Evolutionary conservation across 2,113 vertebrate genomes (phyloP), one percentile per base, ranked within the genome.

Genomic region (Zosterops pallidus): DNA sequence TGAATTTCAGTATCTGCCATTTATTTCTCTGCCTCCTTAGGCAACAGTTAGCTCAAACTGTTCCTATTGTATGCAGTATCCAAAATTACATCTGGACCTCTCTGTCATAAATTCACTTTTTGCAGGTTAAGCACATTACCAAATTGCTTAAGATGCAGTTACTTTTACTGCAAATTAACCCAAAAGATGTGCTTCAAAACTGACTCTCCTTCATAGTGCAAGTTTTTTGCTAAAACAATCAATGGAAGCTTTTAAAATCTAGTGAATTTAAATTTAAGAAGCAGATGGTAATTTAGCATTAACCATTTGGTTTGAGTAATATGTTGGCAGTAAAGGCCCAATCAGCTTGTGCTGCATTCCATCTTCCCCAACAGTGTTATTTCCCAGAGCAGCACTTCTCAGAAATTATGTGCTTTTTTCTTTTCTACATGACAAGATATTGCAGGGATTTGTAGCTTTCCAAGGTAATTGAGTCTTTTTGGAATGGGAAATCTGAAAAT

Each of bases 221-320:
- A 87, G 46, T 76, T 95, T 72, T 95, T 92, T 63, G 55, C 92
- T 93, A 56, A 95, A 92, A 95, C 85, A 91, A 93, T 94, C 91
- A 91, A 74, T 97, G 84, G 74, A 90, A 96, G 87, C 90, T 88
- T 97, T 96, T 96, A 88, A 93, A 96, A 88, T 96, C 78, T 77
- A 79, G 82, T 83, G 79, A 47, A 72, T 92, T 37, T 95, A 76
- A 91, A 59, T 94, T 91, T 94, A 94, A 93, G 95, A 80, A 94
- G 85, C 96, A 97, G 95, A 95, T 96, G 95, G 94, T 75, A 96
- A 96, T 96, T 95, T 95, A 93, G 82, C 90, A 92, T 87, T 90
- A 96, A 86, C 94, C 95, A 94, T 96, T 96, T 95, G 95, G 93
- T 92, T 91, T 95, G 92, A 91, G 92, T 95, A 96, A 95, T 93